phyloP scores from a whole-genome alignment of 1,140 invertebrate genomes.

The Oreohelix idahoensis region DNA sequence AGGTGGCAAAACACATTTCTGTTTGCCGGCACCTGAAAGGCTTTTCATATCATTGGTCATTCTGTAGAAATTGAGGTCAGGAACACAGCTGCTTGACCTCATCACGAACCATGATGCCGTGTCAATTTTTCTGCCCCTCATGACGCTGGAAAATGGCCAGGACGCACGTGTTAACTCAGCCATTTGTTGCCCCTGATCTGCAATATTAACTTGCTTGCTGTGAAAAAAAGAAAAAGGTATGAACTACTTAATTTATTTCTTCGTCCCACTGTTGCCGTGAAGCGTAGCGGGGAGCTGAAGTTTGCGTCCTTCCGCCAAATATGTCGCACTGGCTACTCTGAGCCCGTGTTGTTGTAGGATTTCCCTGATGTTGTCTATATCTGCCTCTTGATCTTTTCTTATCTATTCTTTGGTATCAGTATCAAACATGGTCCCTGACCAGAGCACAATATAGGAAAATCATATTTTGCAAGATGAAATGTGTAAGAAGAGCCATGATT shows the following conservation, averaged over 20 bases:
- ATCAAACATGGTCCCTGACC: too few species aligned
- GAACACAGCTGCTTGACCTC: neutral
- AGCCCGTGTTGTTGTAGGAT: too few species aligned
- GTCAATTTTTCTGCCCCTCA: neutral
- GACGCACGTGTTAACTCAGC: neutral
- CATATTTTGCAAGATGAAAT: too few species aligned
- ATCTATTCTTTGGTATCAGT: too few species aligned
- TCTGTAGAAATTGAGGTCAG: neutral
- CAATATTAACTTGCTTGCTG: neutral
- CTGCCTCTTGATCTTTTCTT: too few species aligned
- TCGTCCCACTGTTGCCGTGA: too few species aligned
- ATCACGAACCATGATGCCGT: neutral
- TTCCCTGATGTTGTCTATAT: too few species aligned
- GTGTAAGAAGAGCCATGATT: too few species aligned
- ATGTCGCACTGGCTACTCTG: too few species aligned
- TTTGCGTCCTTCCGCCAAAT: too few species aligned
- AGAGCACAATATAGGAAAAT: too few species aligned
- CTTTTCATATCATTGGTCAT: neutral
- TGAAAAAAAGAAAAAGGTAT: neutral
- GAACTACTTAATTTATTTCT: neutral
- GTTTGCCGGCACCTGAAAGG: neutral
- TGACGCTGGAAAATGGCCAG: neutral
- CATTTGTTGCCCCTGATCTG: neutral
- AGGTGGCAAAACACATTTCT: neutral
- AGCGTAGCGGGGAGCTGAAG: too few species aligned